Base-by-base conservation (phyloP, 2,113 vertebrate genomes). In the Grammomys surdaster region DNA sequence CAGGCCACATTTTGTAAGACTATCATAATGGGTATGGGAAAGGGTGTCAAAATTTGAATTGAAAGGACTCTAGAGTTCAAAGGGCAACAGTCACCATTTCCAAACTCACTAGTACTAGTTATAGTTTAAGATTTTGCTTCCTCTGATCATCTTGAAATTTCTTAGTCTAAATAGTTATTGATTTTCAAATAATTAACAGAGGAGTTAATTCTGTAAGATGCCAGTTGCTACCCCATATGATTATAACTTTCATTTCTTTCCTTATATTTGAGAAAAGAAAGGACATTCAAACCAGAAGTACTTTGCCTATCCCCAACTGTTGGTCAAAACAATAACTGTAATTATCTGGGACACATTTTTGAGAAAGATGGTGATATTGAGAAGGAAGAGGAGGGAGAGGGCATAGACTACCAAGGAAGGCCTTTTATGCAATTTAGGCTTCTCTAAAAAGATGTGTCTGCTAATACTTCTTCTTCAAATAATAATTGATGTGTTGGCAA, bases 231-330 rank as follows among this genome's bases (percentile, higher is more conserved):
- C 36, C 9, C 14, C 11, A 46, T 81, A 88, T 67, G 19, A 63
- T 14, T 19, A 63, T 81, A 87, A 67, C 28, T 81, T 60, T 81
- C 54, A 84, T 86, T 88, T 43, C 24, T 90, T 96, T 36, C 16
- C 36, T 24, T 63, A 51, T 89, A 77, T 86, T 24, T 78, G 76
- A 95, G 93, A 7, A 22, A 95, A 93, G 4, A 93, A 20, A 7
- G 88, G 28, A 94, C 8, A 81, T 86, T 92, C 93, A 89, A 70
- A 90, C 73, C 19, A 76, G 56, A 20, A 63, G 48, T 0, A 0
- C 85, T 96, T 96, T 97, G 96, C 90, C 6, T 95, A 96, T 98
- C 31, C 96, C 60, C 86, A 97, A 90, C 95, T 84, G 43, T 78
- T 88, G 67, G 82, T 95, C 46, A 78, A 90, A 91, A 87, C 9